These are phyloP conservation scores for Sympetrum striolatum DNA, from an alignment of 2,888 invertebrate species.

Conservation along the genomic window DNA sequence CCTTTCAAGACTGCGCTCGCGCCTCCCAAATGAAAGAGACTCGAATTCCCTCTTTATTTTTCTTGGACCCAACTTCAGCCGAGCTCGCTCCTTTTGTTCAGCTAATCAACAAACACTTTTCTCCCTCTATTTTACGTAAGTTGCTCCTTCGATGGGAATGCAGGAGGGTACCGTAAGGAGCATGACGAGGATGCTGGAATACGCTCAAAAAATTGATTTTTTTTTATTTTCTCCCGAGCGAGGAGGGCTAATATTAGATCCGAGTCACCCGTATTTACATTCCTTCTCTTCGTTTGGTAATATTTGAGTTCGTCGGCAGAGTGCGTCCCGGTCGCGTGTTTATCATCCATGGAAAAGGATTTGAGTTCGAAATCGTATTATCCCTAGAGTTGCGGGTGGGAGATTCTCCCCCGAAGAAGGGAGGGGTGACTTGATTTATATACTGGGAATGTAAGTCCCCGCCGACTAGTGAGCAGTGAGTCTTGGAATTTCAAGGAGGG, in stretches of 20 bases:
- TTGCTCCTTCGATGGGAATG: neutral
- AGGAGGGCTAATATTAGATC: neutral
- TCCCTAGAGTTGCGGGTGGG: neutral
- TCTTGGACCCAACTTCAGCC: neutral
- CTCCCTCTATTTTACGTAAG: neutral
- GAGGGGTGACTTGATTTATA: neutral
- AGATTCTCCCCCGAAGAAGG: neutral
- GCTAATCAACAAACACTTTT: neutral
- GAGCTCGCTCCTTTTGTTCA: neutral
- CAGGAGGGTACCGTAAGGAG: neutral
- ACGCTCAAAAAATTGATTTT: neutral
- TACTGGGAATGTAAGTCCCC: neutral
- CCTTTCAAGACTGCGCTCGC: neutral
- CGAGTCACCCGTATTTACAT: conserved; percentile 26
- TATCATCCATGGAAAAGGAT: conserved; percentile 9
- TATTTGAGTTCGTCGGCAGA: conserved; percentile 20
- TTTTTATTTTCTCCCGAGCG: neutral
- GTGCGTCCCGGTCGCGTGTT: conserved; percentile 18
- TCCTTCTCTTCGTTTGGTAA: conserved; percentile 6
- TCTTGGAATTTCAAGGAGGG: neutral
- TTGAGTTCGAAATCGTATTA: conserved; percentile 23
- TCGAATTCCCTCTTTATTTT: neutral
- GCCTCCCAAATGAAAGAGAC: neutral
- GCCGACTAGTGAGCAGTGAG: neutral
- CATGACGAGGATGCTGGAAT: neutral